Evolutionary conservation across 2,888 invertebrate species (phyloP).

Genomic region (Apocheima hispidaria): DNA sequence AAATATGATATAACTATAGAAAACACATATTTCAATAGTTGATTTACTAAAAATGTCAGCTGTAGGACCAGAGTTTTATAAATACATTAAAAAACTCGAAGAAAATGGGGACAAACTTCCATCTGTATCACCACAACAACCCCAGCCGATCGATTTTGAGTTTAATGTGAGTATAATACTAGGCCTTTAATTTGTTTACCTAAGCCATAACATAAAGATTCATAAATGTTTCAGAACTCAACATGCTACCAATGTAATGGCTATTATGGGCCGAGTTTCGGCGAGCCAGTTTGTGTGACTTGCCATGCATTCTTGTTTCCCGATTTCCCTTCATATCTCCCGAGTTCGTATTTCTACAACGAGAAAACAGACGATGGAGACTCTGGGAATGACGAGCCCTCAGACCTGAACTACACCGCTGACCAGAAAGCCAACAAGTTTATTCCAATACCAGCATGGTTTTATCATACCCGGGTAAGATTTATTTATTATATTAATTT

Average conservation of each 20-base stretch:
- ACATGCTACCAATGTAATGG: slow-evolving; percentile 95
- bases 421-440: slow-evolving; percentile 78
- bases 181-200: neutral
- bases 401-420: slow-evolving; percentile 87
- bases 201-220: neutral
- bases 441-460: slow-evolving; percentile 68
- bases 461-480: slow-evolving; percentile 69
- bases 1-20: no score
- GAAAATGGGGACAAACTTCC: slow-evolving; percentile 76
- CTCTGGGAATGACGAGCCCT: slow-evolving; percentile 97
- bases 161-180: slow-evolving; percentile 65
- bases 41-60: slow-evolving; percentile 62
- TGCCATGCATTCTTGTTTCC: slow-evolving; percentile 97
- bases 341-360: slow-evolving; percentile 79
- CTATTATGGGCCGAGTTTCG: slow-evolving; percentile 96
- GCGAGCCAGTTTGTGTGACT: slow-evolving; percentile 95
- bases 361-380: slow-evolving; percentile 94
- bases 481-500: no score
- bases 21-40: neutral
- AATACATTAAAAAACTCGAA: slow-evolving; percentile 76
- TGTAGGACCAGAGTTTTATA: slow-evolving; percentile 71
- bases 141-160: slow-evolving; percentile 74
- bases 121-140: slow-evolving; percentile 58
- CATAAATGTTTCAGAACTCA: slow-evolving; percentile 84
- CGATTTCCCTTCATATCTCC: slow-evolving; percentile 87